phyloP scores from a whole-genome alignment of 2,797 vertebrate species.

The Cygnus olor region DNA sequence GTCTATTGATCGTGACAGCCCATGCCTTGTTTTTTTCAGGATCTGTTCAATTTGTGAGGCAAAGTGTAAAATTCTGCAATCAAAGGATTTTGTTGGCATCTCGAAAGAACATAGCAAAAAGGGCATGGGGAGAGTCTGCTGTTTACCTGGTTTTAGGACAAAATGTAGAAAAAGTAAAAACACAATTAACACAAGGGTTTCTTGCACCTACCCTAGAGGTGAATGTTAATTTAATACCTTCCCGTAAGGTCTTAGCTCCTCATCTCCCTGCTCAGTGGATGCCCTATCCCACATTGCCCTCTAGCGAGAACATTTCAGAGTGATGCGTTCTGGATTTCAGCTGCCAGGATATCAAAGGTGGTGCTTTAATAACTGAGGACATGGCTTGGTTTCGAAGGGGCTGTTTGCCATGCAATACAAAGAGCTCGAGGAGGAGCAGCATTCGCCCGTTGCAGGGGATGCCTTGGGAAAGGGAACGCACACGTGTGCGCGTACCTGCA shows the following conservation, averaged over 20 bases:
- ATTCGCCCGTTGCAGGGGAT: background rate
- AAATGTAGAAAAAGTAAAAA: background rate
- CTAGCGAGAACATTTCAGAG: conserved; percentile 50
- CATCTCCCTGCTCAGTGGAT: background rate
- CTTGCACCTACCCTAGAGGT: background rate
- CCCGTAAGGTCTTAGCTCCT: background rate
- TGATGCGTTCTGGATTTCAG: background rate
- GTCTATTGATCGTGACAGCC: background rate
- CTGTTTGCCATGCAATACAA: background rate
- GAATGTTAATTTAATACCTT: background rate
- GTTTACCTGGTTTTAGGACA: background rate
- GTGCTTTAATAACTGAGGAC: background rate
- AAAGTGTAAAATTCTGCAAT: background rate
- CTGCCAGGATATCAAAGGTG: background rate
- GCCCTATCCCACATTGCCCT: conserved; percentile 65
- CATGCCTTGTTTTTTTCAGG: background rate
- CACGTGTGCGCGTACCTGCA: background rate
- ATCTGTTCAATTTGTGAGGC: background rate
- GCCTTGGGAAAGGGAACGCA: background rate
- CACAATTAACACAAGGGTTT: background rate
- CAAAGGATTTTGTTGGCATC: background rate
- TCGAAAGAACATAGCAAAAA: background rate
- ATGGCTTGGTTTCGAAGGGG: background rate
- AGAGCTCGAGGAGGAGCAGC: fast-evolving
- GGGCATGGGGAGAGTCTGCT: background rate